phyloP scores from a whole-genome alignment of 2,888 invertebrate genomes.

The Blastobasis lacticolella region DNA sequence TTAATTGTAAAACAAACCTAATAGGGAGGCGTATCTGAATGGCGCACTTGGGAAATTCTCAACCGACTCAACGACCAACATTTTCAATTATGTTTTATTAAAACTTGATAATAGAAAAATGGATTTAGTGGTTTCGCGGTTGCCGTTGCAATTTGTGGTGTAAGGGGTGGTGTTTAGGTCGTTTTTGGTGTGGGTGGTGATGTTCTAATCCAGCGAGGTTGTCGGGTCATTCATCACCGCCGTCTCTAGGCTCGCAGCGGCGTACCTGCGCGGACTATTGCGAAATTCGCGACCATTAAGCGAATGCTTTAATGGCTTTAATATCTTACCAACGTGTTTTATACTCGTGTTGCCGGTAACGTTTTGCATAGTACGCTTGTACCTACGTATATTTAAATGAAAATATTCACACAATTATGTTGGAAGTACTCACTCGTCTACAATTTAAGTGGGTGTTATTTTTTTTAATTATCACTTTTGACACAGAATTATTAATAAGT shows the following conservation, averaged over 20 bases:
- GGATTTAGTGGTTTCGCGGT: constrained; percentile 9
- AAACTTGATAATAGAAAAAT: constrained; percentile 18
- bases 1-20: constrained; percentile 21
- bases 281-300: constrained; percentile 18
- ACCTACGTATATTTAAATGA: too few relatives aligned
- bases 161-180: constrained; percentile 12
- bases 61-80: constrained; percentile 19
- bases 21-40: constrained; percentile 20
- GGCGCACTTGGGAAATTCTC: constrained; percentile 28
- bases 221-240: constrained; percentile 25
- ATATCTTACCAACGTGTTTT: constrained; percentile 11
- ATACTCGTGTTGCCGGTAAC: neutral
- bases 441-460: too few relatives aligned
- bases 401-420: too few relatives aligned
- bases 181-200: constrained; percentile 9
- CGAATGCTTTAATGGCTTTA: constrained; percentile 9
- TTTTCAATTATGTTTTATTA: constrained; percentile 24
- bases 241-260: constrained; percentile 13
- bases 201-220: constrained; percentile 19
- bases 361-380: too few relatives aligned
- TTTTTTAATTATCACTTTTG: too few relatives aligned
- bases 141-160: constrained; percentile 9
- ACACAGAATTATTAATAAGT: too few relatives aligned
- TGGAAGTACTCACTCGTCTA: too few relatives aligned
- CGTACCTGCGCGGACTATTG: constrained; percentile 18